A percentile compares a stretch with the other conserved stretches of the same genome.
phyloP scores from a whole-genome alignment of 1,140 invertebrate species.

The Anthonomus grandis region DNA sequence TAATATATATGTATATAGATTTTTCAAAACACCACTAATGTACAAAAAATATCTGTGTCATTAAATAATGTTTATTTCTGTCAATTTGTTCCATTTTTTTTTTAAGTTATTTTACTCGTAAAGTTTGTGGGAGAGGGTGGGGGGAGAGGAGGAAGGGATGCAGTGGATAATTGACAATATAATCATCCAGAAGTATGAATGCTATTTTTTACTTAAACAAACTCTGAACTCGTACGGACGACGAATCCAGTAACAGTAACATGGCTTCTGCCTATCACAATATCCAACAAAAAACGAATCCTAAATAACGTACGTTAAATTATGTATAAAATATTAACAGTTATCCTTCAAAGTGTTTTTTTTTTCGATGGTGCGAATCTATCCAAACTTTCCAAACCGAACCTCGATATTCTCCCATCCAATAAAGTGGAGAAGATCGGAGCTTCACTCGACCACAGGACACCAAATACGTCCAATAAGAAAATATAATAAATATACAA shows the following conservation, averaged over 20 bases:
- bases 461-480: conserved; percentile 43
- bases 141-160: conserved; percentile 8
- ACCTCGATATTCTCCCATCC: too few relatives aligned
- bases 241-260: conserved; percentile 49
- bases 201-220: too few relatives aligned
- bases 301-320: conserved; percentile 51
- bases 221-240: conserved; percentile 48
- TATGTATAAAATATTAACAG: conserved; percentile 53
- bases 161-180: conserved; percentile 48
- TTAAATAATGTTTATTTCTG: conserved; percentile 53
- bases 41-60: conserved; percentile 56
- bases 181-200: conserved; percentile 49
- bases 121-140: conserved; percentile 41
- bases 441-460: not conserved
- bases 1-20: conserved; percentile 54
- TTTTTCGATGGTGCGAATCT: conserved; percentile 48
- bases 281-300: conserved; percentile 50
- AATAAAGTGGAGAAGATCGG: conserved; percentile 1
- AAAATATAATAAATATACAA: conserved; percentile 46
- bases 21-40: conserved; percentile 56
- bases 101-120: conserved; percentile 41
- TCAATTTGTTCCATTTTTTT: conserved; percentile 49
- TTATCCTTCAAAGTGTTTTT: conserved; percentile 45
- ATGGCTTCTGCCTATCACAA: conserved; percentile 51
- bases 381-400: conserved; percentile 23